A percentile compares a stretch with the other conserved stretches of the same genome.
Conservation (phyloP, 2,797 vertebrate species). For the Brachyrhaphis roseni region DNA sequence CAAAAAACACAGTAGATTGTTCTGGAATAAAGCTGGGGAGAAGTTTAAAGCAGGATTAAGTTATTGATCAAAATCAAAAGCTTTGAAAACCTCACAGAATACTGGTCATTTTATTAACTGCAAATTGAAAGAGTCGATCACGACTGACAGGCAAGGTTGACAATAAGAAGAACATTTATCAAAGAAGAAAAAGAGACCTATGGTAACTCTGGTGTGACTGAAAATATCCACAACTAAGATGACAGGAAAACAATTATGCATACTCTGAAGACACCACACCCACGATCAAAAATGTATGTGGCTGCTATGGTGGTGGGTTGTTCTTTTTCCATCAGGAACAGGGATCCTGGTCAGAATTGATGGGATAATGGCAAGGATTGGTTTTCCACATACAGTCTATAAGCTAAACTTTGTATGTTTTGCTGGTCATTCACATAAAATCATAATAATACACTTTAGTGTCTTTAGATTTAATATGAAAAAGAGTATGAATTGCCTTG, state of each 20-base stretch:
- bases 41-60: neutral
- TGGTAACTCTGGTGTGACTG: neutral
- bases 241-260: neutral
- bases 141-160: neutral
- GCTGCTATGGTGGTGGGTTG: neutral
- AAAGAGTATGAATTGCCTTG: neutral
- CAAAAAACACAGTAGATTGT: neutral
- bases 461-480: neutral
- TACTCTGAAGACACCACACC: neutral
- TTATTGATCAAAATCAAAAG: neutral
- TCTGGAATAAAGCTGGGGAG: neutral
- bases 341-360: neutral
- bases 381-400: neutral
- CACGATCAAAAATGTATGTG: neutral
- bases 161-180: neutral
- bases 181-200: neutral
- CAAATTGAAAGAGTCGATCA: neutral
- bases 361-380: too few relatives aligned
- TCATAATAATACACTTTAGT: too few relatives aligned
- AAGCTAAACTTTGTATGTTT: neutral
- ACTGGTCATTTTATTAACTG: neutral
- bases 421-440: neutral
- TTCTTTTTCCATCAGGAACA: neutral
- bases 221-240: neutral
- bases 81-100: neutral